Conservation (phyloP, 2,888 invertebrate species). For the Glaucopsyche alexis region DNA sequence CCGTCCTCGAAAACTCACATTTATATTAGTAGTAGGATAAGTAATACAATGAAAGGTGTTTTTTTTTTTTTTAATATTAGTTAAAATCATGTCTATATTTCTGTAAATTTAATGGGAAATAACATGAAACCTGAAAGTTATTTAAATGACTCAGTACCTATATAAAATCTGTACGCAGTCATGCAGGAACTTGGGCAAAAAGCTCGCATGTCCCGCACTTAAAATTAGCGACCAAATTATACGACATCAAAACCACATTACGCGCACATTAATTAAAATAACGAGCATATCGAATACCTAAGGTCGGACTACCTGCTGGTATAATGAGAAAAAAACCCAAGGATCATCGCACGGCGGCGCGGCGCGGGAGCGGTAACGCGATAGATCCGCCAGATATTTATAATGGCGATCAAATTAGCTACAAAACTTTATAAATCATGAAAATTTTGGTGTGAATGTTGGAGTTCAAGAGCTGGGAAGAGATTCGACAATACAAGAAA, state of each 20-base stretch:
- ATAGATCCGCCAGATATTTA: conserved; percentile 34
- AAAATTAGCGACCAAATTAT: conserved; percentile 53
- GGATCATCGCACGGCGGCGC: conserved; percentile 68
- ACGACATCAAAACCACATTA: conserved; percentile 70
- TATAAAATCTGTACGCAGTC: conserved; percentile 46
- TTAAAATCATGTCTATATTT: not conserved
- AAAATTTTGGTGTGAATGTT: not conserved
- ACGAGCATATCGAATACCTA: conserved; percentile 74
- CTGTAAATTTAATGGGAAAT: not conserved
- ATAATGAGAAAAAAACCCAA: conserved; percentile 70
- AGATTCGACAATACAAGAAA: not conserved
- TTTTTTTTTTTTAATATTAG: no score
- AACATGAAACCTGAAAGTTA: not conserved
- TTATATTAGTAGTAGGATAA: no score
- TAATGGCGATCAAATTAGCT: conserved; percentile 29
- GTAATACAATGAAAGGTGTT: no score
- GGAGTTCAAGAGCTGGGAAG: not conserved
- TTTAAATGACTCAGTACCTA: conserved; percentile 34
- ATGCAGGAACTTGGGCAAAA: not conserved
- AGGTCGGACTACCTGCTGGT: conserved; percentile 75
- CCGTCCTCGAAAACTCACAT: no score
- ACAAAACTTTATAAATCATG: conserved; percentile 3
- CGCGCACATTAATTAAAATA: conserved; percentile 55
- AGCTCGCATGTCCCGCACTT: conserved; percentile 1
- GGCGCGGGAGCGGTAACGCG: conserved; percentile 58